Base-by-base conservation (phyloP, 1,140 invertebrate species). In the Zaprionus taronus region DNA sequence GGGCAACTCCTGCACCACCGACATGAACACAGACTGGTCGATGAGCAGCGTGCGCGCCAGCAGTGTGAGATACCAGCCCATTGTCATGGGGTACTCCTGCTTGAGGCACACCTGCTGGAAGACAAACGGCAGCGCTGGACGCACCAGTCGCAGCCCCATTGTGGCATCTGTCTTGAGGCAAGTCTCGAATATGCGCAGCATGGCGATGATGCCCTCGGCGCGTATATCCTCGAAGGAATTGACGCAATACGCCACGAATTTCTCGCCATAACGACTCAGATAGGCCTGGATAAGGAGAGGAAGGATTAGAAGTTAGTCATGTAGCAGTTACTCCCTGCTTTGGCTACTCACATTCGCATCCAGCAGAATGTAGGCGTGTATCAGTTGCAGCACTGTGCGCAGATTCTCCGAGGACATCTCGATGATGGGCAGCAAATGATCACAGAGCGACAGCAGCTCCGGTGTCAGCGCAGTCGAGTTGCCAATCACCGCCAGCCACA, bases 401-500 rank as follows among this genome's bases (percentile, higher is more conserved):
- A 98, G 93, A 92, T 97, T 96, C 87, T 98, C 97, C 1, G 96
- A 95, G 1, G 97, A 96, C 90, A 95, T 94, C 93, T 98, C 97
- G 77, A 98, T 93, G 60, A 98, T 94, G 24, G 95, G 94, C 57
- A 96, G 94, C 92, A 99, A 94, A 93, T 97, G 97, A 69, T 94
- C 94, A 80, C 96, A 96, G 14, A 99, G 93, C 71, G 95, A 94
- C 80, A 98, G 93, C 44, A 98, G 94, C 60, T 95, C 94, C 15
- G 94, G 93, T 0, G 94, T 95, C 38, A 95, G 93, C 0, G 92
- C 86, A 1, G 96, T 94, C 2, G 96, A 94, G 86, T 97, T 96
- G 90, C 98, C 96, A 61, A 99, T 93, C 14, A 98, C 95, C 4
- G 96, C 95, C 58, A 96, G 93, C 98, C 98, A 99, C 61, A 99